phyloP scores from a whole-genome alignment of 2,888 invertebrate genomes.

The Dryomyza anilis region DNA sequence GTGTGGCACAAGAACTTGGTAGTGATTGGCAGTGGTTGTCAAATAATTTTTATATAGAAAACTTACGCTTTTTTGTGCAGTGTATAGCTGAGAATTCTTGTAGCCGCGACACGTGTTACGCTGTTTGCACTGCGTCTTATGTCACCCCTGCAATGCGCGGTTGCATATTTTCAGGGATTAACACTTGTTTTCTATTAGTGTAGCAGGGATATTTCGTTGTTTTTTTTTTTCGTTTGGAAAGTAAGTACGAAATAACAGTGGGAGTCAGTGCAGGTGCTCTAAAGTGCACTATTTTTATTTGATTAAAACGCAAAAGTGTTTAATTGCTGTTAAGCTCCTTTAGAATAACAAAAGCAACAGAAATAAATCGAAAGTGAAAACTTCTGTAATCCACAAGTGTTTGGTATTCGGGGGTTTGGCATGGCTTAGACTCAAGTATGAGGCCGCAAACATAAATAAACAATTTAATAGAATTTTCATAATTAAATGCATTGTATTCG shows the following conservation, averaged over 20 bases:
- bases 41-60: neutral
- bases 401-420: neutral
- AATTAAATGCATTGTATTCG: too few species aligned
- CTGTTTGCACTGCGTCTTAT: too few species aligned
- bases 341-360: neutral
- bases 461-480: neutral
- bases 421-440: too few species aligned
- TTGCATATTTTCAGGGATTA: too few species aligned
- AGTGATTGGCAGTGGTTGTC: neutral
- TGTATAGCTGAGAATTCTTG: too few species aligned
- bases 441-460: neutral
- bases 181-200: neutral
- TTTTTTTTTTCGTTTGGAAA: neutral
- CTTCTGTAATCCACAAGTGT: too few species aligned
- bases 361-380: neutral
- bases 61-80: too few species aligned
- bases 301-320: slow-evolving; percentile 30
- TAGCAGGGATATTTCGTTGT: neutral
- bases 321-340: slow-evolving; percentile 23
- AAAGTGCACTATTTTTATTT: slow-evolving; percentile 23
- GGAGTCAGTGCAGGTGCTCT: too few species aligned
- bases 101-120: too few species aligned
- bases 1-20: neutral
- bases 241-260: too few species aligned
- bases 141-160: too few species aligned